Conservation (phyloP, 2,797 vertebrate genomes). For the Eospalax fontanierii region DNA sequence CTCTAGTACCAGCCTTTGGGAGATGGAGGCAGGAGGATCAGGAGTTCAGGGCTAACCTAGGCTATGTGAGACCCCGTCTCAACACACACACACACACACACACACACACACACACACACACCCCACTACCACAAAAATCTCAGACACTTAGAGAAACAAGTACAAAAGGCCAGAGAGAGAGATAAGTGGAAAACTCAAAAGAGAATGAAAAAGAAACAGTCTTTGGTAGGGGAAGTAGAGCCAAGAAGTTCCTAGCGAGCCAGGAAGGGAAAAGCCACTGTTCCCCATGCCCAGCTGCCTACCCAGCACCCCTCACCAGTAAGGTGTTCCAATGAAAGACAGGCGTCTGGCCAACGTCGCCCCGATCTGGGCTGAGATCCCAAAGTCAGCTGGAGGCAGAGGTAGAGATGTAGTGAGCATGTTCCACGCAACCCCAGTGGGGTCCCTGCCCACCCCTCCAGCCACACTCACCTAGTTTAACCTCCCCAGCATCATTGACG, state of each 20-base stretch:
- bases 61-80: not conserved
- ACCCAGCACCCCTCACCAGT: slow-evolving; percentile 91
- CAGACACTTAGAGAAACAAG: not conserved
- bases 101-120: not conserved
- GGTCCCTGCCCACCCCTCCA: not conserved
- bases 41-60: not conserved
- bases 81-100: not conserved
- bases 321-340: slow-evolving; percentile 97
- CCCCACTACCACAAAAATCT: not conserved
- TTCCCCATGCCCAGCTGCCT: not conserved
- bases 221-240: not conserved
- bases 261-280: not conserved
- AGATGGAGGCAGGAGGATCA: not conserved
- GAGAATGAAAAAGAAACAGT: not conserved
- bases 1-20: not conserved
- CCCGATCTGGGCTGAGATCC: slow-evolving; percentile 96
- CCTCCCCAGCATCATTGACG: slow-evolving; percentile 94
- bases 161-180: not conserved
- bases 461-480: slow-evolving; percentile 92
- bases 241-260: not conserved
- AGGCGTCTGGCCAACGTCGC: slow-evolving; percentile 95
- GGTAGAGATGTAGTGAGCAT: not conserved
- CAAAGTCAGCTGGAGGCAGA: slow-evolving; percentile 93
- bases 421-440: not conserved
- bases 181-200: not conserved